Evolutionary conservation across 2,888 invertebrate species (phyloP).

Genomic region (Sialis fuliginosa): DNA sequence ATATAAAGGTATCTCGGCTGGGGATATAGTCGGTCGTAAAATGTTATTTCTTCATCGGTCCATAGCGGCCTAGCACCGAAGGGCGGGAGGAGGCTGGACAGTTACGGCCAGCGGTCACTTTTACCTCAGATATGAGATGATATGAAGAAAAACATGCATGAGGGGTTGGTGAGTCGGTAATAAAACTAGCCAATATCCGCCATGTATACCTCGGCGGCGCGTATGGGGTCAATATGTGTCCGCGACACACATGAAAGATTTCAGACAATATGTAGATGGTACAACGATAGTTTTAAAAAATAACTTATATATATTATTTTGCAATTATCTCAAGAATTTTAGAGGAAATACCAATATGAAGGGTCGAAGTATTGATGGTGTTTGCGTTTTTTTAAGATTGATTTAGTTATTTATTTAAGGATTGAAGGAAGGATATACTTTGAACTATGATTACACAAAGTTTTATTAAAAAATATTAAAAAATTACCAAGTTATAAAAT

Average conservation of each 20-base stretch:
- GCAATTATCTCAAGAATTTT: no score
- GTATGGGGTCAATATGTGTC: not conserved
- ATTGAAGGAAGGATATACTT: no score
- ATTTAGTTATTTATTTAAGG: no score
- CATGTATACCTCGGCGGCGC: constrained; percentile 14
- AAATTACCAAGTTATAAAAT: no score
- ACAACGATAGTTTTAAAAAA: no score
- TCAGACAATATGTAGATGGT: no score
- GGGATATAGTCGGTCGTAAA: constrained; percentile 16
- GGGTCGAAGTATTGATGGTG: no score
- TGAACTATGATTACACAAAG: no score
- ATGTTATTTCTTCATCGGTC: constrained; percentile 26
- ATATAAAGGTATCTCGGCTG: not conserved
- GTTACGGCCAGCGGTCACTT: constrained; percentile 16
- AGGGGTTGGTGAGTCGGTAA: constrained; percentile 23
- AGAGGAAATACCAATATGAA: no score
- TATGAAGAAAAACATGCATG: constrained; percentile 14
- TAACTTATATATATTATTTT: no score
- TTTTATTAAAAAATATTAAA: no score
- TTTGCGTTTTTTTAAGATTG: no score
- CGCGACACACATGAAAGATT: not conserved
- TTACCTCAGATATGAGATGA: constrained; percentile 19
- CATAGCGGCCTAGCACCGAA: not conserved
- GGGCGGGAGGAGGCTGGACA: constrained; percentile 17
- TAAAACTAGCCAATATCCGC: constrained; percentile 30